These are phyloP conservation scores for Myiotriccus ornatus DNA, from an alignment of 2,797 vertebrate species.

Conservation along the genomic window DNA sequence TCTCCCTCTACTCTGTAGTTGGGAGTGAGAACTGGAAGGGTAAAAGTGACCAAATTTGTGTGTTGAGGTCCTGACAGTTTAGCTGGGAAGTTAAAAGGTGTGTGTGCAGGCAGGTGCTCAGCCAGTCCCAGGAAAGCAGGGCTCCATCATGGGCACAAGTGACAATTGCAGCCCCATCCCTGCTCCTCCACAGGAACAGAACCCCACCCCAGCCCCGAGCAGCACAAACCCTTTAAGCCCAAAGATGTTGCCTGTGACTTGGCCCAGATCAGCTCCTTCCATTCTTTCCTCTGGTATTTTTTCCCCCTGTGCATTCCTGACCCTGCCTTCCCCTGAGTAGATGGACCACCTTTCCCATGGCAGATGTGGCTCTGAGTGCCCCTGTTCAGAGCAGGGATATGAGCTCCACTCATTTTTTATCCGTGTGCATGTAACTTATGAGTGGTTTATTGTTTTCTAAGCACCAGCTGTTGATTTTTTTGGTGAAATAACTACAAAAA, in stretches of 20 bases:
- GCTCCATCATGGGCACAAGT: rapidly evolving
- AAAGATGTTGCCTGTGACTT: neutral
- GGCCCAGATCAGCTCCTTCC: neutral
- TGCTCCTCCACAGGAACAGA: too few species aligned
- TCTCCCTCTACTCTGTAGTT: neutral
- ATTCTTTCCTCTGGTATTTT: neutral
- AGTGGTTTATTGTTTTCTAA: neutral
- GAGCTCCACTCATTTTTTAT: neutral
- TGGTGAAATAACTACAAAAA: neutral
- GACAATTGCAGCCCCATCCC: too few species aligned
- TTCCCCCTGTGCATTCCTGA: rapidly evolving
- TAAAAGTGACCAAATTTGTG: neutral
- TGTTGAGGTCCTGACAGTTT: too few species aligned
- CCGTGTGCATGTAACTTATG: neutral
- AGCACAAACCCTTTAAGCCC: neutral
- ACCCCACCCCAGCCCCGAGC: neutral
- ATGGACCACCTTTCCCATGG: neutral
- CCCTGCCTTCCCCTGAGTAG: neutral
- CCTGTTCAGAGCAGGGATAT: neutral
- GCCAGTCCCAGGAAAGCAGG: neutral
- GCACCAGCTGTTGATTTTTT: neutral
- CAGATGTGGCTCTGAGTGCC: neutral
- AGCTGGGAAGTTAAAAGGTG: too few species aligned
- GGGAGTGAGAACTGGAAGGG: neutral
- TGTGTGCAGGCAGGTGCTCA: neutral